Conservation (phyloP, 2,797 vertebrate genomes). For the Lepus townsendii region DNA sequence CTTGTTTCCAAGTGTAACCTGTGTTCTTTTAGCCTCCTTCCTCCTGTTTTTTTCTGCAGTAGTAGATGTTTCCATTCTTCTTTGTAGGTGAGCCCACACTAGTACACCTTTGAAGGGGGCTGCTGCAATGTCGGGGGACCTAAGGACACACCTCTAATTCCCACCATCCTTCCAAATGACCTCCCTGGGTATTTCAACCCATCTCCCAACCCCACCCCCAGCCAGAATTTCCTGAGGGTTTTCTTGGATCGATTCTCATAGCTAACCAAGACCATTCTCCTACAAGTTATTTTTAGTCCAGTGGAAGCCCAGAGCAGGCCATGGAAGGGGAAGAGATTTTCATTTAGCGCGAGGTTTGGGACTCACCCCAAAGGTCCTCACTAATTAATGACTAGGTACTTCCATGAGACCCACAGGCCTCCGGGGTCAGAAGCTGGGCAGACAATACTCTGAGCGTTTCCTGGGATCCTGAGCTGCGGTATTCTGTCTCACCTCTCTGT, state of each 20-base stretch:
- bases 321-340: not conserved
- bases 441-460: not conserved
- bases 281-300: not conserved
- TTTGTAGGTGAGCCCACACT: constrained; percentile 66
- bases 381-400: not conserved
- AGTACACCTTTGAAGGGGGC: constrained; percentile 61
- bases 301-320: not conserved
- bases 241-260: constrained; percentile 27
- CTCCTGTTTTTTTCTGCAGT: constrained; percentile 85
- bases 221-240: not conserved
- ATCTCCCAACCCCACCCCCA: not conserved
- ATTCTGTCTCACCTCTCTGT: not conserved
- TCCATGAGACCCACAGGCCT: not conserved
- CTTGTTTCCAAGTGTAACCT: constrained; percentile 89
- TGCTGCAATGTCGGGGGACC: constrained; percentile 80
- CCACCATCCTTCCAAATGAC: not conserved
- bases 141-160: constrained; percentile 47
- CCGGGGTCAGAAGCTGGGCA: not conserved
- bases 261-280: not conserved
- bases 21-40: constrained; percentile 85
- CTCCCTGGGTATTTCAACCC: not conserved
- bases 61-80: constrained; percentile 79
- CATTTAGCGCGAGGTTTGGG: not conserved
- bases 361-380: not conserved
- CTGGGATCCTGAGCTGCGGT: not conserved